Conservation (phyloP, 2,113 vertebrate species). For the Tamias sibiricus region DNA sequence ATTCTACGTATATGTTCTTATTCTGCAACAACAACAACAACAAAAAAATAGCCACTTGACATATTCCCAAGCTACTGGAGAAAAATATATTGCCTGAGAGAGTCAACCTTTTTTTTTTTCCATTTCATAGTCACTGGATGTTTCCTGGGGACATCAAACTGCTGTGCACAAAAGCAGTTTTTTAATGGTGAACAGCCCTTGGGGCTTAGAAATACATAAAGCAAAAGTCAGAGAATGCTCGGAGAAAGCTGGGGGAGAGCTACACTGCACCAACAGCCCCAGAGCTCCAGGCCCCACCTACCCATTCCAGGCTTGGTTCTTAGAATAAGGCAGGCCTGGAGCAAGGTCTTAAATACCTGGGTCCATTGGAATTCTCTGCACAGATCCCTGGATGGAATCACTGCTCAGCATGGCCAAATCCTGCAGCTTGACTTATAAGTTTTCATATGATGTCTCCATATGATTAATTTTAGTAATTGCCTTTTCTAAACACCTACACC, state of each 20-base stretch:
- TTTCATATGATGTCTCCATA: not conserved
- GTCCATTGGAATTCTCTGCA: not conserved
- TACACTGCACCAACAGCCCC: not conserved
- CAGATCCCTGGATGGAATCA: not conserved
- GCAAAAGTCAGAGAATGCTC: not conserved
- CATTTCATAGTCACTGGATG: not conserved
- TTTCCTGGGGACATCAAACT: conserved; percentile 28
- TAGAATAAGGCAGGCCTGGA: not conserved
- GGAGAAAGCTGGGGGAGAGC: not conserved
- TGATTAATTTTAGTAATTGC: conserved; percentile 66
- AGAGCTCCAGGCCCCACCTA: not conserved
- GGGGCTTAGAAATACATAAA: not conserved
- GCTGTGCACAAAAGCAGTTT: not conserved
- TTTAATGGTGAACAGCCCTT: not conserved
- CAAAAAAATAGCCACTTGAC: conserved; percentile 35
- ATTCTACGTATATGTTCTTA: not conserved
- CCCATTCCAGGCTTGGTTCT: not conserved
- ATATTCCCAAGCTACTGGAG: not conserved
- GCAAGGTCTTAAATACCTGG: not conserved
- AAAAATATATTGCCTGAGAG: not conserved
- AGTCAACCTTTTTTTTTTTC: not conserved
- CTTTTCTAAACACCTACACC: conserved; percentile 77
- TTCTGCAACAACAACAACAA: not conserved
- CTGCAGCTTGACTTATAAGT: not conserved
- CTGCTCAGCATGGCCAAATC: not conserved